Evolutionary conservation across 2,113 vertebrate genomes (phyloP).

Genomic region (Scomber japonicus): DNA sequence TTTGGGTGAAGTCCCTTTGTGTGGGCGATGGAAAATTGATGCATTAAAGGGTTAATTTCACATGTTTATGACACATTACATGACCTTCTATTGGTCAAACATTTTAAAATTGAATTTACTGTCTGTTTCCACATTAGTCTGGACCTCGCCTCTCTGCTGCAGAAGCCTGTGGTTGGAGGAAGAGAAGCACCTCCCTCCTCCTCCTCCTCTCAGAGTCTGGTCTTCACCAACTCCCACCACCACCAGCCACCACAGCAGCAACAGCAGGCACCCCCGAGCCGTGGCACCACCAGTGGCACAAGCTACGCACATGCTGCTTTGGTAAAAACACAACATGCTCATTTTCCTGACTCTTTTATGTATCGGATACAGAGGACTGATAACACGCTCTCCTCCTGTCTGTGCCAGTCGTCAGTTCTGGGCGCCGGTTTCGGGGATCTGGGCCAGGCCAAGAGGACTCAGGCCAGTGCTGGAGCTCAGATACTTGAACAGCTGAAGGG

Average conservation of each 20-base stretch:
- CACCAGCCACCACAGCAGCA: slow-evolving; percentile 63
- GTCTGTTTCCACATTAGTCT: slow-evolving; percentile 80
- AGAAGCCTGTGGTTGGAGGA: slow-evolving; percentile 87
- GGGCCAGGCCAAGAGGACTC: slow-evolving; percentile 81
- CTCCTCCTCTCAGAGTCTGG: slow-evolving; percentile 90
- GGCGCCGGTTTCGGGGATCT: slow-evolving; percentile 95
- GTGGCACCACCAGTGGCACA: slow-evolving; percentile 83
- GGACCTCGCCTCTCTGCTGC: slow-evolving; percentile 92
- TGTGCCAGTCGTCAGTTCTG: slow-evolving; percentile 91
- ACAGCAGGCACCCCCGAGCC: slow-evolving; percentile 77
- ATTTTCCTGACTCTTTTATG: background rate
- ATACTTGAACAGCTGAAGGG: slow-evolving; percentile 94
- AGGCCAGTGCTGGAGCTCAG: slow-evolving; percentile 87
- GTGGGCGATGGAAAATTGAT: no score
- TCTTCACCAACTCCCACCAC: slow-evolving; percentile 97
- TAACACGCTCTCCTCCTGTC: background rate
- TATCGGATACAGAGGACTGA: background rate
- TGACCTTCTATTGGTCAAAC: background rate
- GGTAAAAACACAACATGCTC: slow-evolving; percentile 66
- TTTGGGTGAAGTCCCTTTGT: no score
- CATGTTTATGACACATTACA: no score
- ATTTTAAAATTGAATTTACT: background rate
- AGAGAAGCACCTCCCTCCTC: slow-evolving; percentile 83
- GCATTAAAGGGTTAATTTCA: no score
- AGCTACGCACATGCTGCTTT: slow-evolving; percentile 90